Evolutionary conservation across 2,113 vertebrate genomes (phyloP).

Genomic region (Poecile atricapillus): DNA sequence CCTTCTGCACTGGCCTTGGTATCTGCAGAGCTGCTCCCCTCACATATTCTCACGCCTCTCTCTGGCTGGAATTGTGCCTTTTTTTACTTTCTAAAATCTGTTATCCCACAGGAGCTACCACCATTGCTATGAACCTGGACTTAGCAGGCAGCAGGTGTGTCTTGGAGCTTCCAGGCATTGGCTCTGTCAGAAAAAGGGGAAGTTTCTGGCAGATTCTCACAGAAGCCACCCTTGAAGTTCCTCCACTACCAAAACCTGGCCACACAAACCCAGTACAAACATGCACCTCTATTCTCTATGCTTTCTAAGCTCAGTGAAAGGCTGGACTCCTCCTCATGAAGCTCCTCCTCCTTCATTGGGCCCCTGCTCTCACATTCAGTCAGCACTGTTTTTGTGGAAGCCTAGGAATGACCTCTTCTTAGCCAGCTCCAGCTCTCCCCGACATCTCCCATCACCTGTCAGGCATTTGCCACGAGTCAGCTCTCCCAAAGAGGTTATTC

Average conservation of each 20-base stretch:
- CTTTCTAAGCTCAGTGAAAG: not conserved
- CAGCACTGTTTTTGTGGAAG: not conserved
- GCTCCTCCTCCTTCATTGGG: not conserved
- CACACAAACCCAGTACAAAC: not conserved
- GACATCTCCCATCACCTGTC: not conserved
- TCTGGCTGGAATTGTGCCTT: accelerated
- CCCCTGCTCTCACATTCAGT: not conserved
- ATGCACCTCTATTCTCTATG: not conserved
- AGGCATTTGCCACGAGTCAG: not conserved
- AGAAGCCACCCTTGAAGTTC: not conserved
- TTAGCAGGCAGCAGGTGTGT: not conserved
- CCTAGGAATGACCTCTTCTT: not conserved
- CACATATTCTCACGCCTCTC: not conserved
- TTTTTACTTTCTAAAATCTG: not conserved
- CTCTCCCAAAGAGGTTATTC: not conserved
- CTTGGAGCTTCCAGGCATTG: not conserved
- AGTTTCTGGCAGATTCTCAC: not conserved
- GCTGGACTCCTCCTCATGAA: not conserved
- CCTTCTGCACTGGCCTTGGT: not conserved
- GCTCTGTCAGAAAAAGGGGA: not conserved
- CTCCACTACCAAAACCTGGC: not conserved
- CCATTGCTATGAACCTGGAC: not conserved
- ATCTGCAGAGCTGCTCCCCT: not conserved
- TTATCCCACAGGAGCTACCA: not conserved
- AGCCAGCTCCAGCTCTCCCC: not conserved